Base-by-base conservation (phyloP, 2,888 invertebrate genomes). In the Metacarcinus magister region DNA sequence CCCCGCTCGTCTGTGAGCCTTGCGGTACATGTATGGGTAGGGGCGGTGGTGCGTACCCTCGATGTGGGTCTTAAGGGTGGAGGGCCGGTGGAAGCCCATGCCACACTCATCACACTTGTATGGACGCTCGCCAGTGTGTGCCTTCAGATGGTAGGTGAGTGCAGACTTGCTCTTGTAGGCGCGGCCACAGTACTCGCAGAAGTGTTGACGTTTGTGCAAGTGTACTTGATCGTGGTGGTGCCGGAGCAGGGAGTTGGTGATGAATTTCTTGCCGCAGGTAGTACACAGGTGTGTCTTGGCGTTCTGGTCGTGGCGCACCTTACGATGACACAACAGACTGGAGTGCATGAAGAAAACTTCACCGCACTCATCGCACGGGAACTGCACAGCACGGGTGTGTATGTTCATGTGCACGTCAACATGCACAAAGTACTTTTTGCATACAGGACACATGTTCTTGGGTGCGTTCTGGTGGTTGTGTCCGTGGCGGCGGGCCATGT, bases 341-440 rank as follows among this genome's bases (percentile, higher is more conserved):
- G 96, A 96, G 28, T 90, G 60, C 93, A 94, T 82, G 82, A 95
- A 96, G 75, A 96, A 96, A 91, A 96, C 96, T 32, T 96, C 96
- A 16, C 95, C 95, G 75, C 96, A 96, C 43, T 96, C 93, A 13
- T 94, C 48, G 32, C 96, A 96, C 5, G 95, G 94, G 87, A 90
- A 96, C 94, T 96, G 96, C 19, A 96, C 91, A 75, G 96, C 96
- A n/a, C 95, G 90, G 10, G 95, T 96, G 54, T 96, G 96, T 82
- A 96, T 93, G 75, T 96, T 96, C 96, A 96, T 96, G 82, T 96
- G 96, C 44, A 92, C 95, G 46, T 94, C 95, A 19, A 96, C 28
- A 87, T 96, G 95, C n/a, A 96, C 95, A 75, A 93, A 96, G 54
- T 67, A 96, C 93, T 96, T 96, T 43, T 95, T 95, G 32, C 96